phyloP scores from a whole-genome alignment of 2,797 vertebrate species.

The Nyctalus aviator region DNA sequence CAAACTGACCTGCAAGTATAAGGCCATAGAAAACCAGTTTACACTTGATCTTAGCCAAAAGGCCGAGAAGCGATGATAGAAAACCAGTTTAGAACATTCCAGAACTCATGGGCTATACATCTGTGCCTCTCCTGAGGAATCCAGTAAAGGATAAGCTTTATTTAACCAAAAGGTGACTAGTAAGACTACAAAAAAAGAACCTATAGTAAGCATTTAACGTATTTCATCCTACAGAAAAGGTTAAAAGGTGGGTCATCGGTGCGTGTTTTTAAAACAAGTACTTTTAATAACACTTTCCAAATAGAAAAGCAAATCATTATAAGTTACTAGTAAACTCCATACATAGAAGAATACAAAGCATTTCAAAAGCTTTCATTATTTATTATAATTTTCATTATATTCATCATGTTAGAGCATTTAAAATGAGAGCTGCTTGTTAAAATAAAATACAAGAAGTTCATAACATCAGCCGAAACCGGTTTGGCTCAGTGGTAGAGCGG shows the following conservation, averaged over 20 bases:
- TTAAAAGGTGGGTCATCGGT: neutral
- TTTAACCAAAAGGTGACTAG: neutral
- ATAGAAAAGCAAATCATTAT: conserved; percentile 7
- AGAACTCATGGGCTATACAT: neutral
- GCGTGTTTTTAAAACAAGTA: neutral
- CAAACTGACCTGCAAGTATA: neutral
- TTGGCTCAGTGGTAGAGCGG: too few relatives aligned
- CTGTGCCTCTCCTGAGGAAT: conserved; percentile 8
- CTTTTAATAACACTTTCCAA: conserved; percentile 36
- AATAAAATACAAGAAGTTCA: neutral
- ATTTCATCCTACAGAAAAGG: conserved; percentile 17
- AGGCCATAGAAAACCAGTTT: conserved; percentile 2
- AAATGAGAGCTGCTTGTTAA: conserved; percentile 22
- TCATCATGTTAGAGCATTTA: neutral
- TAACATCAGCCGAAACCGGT: too few relatives aligned
- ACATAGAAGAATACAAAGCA: neutral
- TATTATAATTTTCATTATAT: conserved; percentile 36
- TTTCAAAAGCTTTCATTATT: conserved; percentile 47
- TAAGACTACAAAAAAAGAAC: neutral
- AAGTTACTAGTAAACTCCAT: conserved; percentile 32
- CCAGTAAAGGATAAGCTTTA: neutral
- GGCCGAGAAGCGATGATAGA: too few relatives aligned
- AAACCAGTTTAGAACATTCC: conserved; percentile 9
- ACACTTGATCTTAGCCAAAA: too few relatives aligned
- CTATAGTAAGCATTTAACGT: neutral